Base-by-base conservation (phyloP, 1,140 invertebrate genomes). In the Megathymus violae region DNA sequence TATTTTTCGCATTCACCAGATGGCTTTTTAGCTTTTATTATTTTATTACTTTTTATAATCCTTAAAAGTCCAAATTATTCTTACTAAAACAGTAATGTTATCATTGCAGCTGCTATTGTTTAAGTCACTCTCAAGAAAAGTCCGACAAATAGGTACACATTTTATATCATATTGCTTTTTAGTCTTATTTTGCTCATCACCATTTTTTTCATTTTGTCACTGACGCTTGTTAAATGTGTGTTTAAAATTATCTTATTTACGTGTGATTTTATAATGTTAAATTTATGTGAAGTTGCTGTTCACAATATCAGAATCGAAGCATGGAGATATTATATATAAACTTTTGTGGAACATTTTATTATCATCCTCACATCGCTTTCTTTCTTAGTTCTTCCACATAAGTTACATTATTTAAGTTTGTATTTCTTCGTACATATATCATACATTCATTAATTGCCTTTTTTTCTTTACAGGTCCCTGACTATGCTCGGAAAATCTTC, bases 21-120 rank as follows among this genome's bases (percentile, higher is more conserved):
- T 47, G 14, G 22, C 47, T 66, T 48, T 0, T 61, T 44, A 36
- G 41, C 31, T n/a, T 54, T 62, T 15, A 25, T 51, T 13, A 7
- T 44, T 58, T 15, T 44, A 3, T 59, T 43, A 46, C 15, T 58
- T n/a, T 60, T 59, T 14, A 14, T 52, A 41, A 46, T n/a, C 19
- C 38, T 54, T 59, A 56, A 64, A 52, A 58, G 11, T 65, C 16
- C 7, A 44, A 54, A 27, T 46, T 76, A 61, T 80, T 78, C 61
- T 67, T 64, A 87, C 74, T 88, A 82, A 88, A 86, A 62, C 52
- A 54, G 47, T 62, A 72, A 80, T 81, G 73, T 88, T 85, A 65
- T 87, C 64, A 73, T 88, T 88, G 71, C 88, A 90, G 88, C 88
- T 90, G 88, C 85, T 90, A 90, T 90, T 90, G 88, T 78, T 88